These are phyloP conservation scores for Hypsopygia costalis DNA, from an alignment of 2,888 invertebrate species.

Conservation along the genomic window DNA sequence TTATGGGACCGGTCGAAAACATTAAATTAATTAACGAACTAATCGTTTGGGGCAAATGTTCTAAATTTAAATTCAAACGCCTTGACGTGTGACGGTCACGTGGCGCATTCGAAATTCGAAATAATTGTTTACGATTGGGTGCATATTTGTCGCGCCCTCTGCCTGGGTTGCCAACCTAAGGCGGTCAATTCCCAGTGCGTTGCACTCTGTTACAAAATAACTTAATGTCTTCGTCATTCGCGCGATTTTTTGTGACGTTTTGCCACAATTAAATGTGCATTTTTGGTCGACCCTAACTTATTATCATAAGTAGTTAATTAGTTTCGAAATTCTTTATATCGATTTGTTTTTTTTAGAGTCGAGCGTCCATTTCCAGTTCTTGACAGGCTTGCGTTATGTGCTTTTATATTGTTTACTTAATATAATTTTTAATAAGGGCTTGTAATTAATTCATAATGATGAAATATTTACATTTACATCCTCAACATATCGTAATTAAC, in stretches of 20 bases:
- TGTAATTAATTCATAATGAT: background rate
- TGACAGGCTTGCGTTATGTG: slow-evolving; percentile 40
- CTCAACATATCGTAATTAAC: background rate
- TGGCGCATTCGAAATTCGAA: slow-evolving; percentile 49
- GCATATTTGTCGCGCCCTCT: slow-evolving; percentile 43
- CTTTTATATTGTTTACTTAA: slow-evolving; percentile 26
- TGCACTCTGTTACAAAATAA: slow-evolving; percentile 72
- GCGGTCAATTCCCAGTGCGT: slow-evolving; percentile 62
- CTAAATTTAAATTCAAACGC: slow-evolving; percentile 40
- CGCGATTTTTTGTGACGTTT: slow-evolving; percentile 54
- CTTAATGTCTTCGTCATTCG: slow-evolving; percentile 58
- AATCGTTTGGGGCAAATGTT: slow-evolving; percentile 33
- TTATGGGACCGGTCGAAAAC: slow-evolving; percentile 23
- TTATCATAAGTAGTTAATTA: slow-evolving; percentile 71
- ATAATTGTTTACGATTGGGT: slow-evolving; percentile 56
- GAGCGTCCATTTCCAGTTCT: slow-evolving; percentile 40
- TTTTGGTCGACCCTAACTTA: slow-evolving; percentile 51
- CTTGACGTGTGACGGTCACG: slow-evolving; percentile 39
- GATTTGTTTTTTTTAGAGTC: slow-evolving; percentile 46
- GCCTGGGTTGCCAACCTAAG: slow-evolving; percentile 52
- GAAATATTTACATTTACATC: slow-evolving; percentile 4
- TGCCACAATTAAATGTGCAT: slow-evolving; percentile 61
- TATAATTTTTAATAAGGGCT: background rate
- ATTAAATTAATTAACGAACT: slow-evolving; percentile 36
- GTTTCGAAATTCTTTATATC: slow-evolving; percentile 59